Percentiles rank a stretch among this genome's conserved stretches.
These are phyloP conservation scores for Promerops cafer DNA, from an alignment of 2,113 vertebrate species.

Conservation along the genomic window DNA sequence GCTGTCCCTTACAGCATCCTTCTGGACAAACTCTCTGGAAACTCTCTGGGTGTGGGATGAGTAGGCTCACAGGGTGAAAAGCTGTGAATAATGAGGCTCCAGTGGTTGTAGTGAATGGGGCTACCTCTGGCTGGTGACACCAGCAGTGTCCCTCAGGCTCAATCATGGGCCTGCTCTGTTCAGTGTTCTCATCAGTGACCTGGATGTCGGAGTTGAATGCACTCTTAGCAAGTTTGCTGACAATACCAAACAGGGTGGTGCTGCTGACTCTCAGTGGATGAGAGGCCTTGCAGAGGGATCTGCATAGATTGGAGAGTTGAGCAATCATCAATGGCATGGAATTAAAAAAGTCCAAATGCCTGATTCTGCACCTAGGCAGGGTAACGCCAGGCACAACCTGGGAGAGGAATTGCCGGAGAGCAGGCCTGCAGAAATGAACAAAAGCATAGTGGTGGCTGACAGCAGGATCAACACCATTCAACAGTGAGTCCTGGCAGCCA, in stretches of 20 bases:
- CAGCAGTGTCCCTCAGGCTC: background rate
- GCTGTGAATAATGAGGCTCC: background rate
- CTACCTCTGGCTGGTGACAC: background rate
- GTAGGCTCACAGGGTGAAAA: background rate
- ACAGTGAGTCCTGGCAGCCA: background rate
- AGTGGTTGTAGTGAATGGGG: background rate
- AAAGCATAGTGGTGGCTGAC: background rate
- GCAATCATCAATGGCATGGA: background rate
- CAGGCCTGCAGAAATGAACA: background rate
- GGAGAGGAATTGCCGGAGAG: background rate
- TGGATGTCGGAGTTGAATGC: background rate
- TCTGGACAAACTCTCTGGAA: background rate
- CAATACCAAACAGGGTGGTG: background rate
- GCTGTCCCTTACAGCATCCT: background rate
- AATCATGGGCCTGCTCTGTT: background rate
- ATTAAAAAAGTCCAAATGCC: background rate
- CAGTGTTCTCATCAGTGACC: background rate
- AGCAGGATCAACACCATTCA: too few species aligned
- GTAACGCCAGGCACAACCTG: background rate
- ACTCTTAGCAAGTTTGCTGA: background rate
- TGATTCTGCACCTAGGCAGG: background rate
- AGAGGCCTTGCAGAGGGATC: background rate
- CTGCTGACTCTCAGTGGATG: background rate
- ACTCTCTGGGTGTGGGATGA: background rate
- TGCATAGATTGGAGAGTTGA: background rate